Evolutionary conservation across 2,888 invertebrate genomes (phyloP).

Genomic region (Drosophila kokeensis): DNA sequence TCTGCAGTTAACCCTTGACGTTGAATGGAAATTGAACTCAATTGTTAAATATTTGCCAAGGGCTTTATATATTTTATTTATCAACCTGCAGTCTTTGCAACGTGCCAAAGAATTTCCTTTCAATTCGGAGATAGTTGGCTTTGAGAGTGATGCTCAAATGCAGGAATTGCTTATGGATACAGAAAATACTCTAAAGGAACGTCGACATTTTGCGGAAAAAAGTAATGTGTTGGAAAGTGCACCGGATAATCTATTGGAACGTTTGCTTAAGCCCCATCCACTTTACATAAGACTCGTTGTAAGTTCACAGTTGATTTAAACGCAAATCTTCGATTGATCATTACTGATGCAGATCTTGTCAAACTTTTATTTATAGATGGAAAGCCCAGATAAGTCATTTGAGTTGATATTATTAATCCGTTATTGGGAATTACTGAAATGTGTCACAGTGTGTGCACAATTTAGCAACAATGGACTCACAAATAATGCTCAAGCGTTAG

Average conservation of each 20-base stretch:
- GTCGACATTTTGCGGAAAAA: slow-evolving; percentile 27
- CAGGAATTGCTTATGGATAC: slow-evolving; percentile 47
- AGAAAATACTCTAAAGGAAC: slow-evolving; percentile 29
- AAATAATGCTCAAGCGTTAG: slow-evolving; percentile 50
- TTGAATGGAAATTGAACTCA: slow-evolving; percentile 91
- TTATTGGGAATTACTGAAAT: slow-evolving; percentile 65
- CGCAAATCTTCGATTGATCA: not conserved
- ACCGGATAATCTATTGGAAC: slow-evolving; percentile 19
- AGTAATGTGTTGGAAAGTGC: not conserved
- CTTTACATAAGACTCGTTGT: slow-evolving; percentile 60
- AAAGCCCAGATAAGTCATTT: slow-evolving; percentile 35
- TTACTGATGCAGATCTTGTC: not conserved
- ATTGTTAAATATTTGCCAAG: slow-evolving; percentile 91
- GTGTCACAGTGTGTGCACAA: slow-evolving; percentile 55
- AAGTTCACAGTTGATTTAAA: slow-evolving; percentile 11
- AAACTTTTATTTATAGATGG: slow-evolving; percentile 40
- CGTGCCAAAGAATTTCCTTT: slow-evolving; percentile 39
- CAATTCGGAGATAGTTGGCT: slow-evolving; percentile 58
- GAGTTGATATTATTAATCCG: slow-evolving; percentile 49
- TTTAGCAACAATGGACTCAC: slow-evolving; percentile 23
- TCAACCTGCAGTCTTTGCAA: slow-evolving; percentile 88
- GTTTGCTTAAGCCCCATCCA: slow-evolving; percentile 52
- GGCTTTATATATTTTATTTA: slow-evolving; percentile 94
- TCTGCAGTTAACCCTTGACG: slow-evolving; percentile 92
- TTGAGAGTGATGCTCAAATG: slow-evolving; percentile 66